phyloP scores from a whole-genome alignment of 2,113 vertebrate genomes.

The Phasianus colchicus region DNA sequence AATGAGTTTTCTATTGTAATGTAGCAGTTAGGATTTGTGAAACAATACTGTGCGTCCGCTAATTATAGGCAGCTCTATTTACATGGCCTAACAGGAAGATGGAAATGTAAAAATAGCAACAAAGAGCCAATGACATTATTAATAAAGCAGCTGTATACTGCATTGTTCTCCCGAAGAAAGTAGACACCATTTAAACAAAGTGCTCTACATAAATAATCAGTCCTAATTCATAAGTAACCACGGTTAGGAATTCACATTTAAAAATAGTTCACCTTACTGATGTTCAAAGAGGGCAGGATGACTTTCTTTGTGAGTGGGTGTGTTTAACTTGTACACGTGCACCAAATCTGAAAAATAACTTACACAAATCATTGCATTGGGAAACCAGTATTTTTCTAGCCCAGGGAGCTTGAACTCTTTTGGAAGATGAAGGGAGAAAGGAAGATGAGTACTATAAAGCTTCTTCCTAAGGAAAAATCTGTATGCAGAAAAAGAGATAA shows the following conservation, averaged over 20 bases:
- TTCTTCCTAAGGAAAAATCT: background rate
- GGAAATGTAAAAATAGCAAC: constrained; percentile 65
- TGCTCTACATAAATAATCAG: background rate
- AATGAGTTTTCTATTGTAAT: constrained; percentile 29
- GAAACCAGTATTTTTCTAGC: background rate
- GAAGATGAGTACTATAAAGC: background rate
- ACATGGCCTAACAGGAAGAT: constrained; percentile 47
- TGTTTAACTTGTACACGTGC: background rate
- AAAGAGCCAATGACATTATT: constrained; percentile 15
- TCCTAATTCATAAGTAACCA: background rate
- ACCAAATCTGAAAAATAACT: background rate
- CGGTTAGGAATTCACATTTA: constrained; percentile 35
- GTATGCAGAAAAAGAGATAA: background rate
- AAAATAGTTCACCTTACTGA: background rate
- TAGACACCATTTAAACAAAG: constrained; percentile 49
- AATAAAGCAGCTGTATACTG: constrained; percentile 49
- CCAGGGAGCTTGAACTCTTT: background rate
- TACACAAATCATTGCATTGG: background rate
- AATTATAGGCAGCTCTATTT: constrained; percentile 54
- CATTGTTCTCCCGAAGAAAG: constrained; percentile 53
- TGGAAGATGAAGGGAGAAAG: background rate
- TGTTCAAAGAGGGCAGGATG: background rate
- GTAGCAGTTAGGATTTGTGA: constrained; percentile 35
- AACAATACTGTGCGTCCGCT: background rate
- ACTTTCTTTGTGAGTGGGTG: background rate